Base-by-base conservation (phyloP, 1,140 invertebrate species). In the Sycobia sp. region DNA sequence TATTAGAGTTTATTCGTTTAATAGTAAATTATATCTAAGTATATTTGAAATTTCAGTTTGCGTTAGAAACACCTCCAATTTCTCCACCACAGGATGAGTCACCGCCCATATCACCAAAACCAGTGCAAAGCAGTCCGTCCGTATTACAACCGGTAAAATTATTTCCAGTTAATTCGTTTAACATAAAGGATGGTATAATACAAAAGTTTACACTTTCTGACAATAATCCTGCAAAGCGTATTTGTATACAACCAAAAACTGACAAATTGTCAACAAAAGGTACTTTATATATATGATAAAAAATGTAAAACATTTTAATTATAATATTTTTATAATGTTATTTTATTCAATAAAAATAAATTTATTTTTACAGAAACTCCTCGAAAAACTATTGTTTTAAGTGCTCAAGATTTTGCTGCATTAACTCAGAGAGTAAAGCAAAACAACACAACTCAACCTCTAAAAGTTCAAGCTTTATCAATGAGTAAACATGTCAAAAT, bases 381-480 rank as follows among this genome's bases (percentile, higher is more conserved):
- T 20, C 63, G 66, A 22, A 82, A 82, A 66, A 80, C 82, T n/a
- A 81, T 85, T 39, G 76, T 84, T 14, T 63, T 85, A 3, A 82
- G 78, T 34, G 69, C 81, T 0, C 74, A 82, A 66, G 82, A 85
- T 63, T 84, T 83, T 67, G 79, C 80, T 16, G 73, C 79, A 8
- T 68, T 85, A 3, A 76, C 81, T 34, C 79, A 83, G 62, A 82
- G 82, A 49, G 71, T 73, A 13, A 75, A 77, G 36, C 71, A 71
- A 53, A 73, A 72, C 44, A 64, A 53, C 43, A 50, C 61, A 29
- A 55, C 71, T 10, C 71, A 73, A 41, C 69, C 75, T 8, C 56
- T 76, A 9, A 73, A 77, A 57, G 67, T 73, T 49, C 73, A 75
- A 55, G 62, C 74, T 14, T 36, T 75, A 23, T 55, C 73, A n/a